These are phyloP conservation scores for Electrona antarctica DNA, from an alignment of 2,113 vertebrate species.

Conservation along the genomic window DNA sequence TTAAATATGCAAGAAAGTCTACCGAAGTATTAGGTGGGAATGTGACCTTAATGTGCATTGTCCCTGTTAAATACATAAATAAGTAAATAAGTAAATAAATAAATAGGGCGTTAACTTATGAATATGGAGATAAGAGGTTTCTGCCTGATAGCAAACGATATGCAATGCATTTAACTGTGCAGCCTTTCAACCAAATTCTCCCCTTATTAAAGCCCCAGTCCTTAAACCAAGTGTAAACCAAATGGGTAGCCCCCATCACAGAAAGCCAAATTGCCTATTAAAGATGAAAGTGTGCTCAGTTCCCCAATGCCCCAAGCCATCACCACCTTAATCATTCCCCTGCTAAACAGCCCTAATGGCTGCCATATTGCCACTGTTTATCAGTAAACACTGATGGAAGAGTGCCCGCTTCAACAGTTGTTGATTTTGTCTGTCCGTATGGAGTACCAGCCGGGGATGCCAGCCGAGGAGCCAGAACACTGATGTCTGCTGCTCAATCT, in stretches of 20 bases:
- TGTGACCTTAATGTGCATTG: too few species aligned
- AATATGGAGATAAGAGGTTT: too few species aligned
- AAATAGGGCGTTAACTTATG: too few species aligned
- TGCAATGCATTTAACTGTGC: too few species aligned
- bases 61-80: too few species aligned
- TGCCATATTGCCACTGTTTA: slow-evolving; percentile 80
- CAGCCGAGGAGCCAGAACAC: slow-evolving; percentile 59
- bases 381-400: slow-evolving; percentile 77
- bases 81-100: too few species aligned
- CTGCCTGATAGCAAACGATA: too few species aligned
- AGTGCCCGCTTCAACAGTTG: slow-evolving; percentile 72
- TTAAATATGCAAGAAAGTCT: too few species aligned
- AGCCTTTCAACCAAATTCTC: neutral
- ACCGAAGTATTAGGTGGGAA: too few species aligned
- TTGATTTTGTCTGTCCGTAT: slow-evolving; percentile 73
- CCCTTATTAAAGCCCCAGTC: slow-evolving; percentile 53
- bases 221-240: slow-evolving; percentile 59
- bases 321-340: slow-evolving; percentile 75
- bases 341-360: slow-evolving; percentile 75
- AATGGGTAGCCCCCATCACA: slow-evolving; percentile 64
- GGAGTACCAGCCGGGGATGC: slow-evolving; percentile 74
- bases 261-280: slow-evolving; percentile 79
- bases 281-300: slow-evolving; percentile 78
- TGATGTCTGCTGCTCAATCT: slow-evolving; percentile 70
- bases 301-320: slow-evolving; percentile 69